Percentiles rank a stretch among this genome's conserved stretches.
These are phyloP conservation scores for Scaptomyza reducta DNA, from an alignment of 2,888 invertebrate species.

Conservation along the genomic window DNA sequence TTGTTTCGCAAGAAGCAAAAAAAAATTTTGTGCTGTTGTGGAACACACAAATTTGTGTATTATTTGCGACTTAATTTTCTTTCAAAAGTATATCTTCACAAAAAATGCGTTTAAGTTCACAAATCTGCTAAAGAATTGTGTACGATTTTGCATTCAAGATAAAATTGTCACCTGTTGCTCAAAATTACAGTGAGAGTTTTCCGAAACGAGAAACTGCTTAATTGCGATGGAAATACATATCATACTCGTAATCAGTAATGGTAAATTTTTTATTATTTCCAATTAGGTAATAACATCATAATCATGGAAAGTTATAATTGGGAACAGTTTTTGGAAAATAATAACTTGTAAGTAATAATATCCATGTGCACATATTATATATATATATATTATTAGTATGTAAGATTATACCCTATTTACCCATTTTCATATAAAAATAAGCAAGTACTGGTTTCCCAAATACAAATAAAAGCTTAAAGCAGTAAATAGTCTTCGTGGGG, in stretches of 20 bases:
- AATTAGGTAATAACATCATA: neutral
- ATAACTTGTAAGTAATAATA: slow-evolving; percentile 64
- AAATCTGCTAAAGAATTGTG: neutral
- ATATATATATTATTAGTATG: no score
- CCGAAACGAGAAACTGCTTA: neutral
- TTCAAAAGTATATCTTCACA: no score
- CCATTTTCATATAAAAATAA: neutral
- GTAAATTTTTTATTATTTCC: neutral
- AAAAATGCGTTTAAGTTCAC: neutral
- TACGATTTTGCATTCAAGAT: neutral
- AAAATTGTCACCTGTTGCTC: slow-evolving; percentile 29
- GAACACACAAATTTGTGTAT: slow-evolving; percentile 7
- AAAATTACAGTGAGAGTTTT: neutral
- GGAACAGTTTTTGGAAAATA: slow-evolving; percentile 68
- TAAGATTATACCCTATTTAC: no score
- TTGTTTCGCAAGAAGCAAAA: slow-evolving; percentile 42
- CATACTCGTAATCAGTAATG: neutral
- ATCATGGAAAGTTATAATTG: slow-evolving; percentile 55
- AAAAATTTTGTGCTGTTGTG: slow-evolving; percentile 12
- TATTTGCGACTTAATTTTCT: slow-evolving; percentile 2
- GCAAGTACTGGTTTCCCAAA: neutral
- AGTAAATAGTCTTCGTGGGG: neutral
- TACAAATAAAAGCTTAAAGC: neutral
- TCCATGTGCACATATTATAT: neutral
- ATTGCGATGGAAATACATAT: neutral